Base-by-base conservation (phyloP, 2,797 vertebrate genomes). In the Tauraco hartlaubi region DNA sequence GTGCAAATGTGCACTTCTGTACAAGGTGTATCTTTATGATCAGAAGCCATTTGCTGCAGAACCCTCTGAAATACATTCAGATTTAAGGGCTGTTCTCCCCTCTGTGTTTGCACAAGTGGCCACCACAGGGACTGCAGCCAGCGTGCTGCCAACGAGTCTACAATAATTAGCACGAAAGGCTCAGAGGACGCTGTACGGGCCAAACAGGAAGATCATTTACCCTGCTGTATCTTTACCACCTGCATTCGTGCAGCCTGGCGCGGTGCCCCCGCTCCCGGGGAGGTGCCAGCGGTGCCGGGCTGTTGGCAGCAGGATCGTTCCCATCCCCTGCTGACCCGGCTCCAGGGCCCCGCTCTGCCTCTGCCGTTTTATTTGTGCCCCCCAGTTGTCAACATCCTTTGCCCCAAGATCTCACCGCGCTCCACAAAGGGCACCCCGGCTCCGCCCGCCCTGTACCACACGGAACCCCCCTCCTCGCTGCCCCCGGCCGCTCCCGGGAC, bases 161-260 rank as follows among this genome's bases (percentile, higher is more conserved):
- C 20, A 46, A 7, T 28, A 49, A 69, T 66, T 20, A 74, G 35
- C 51, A 69, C 13, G 59, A 64, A 39, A 80, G 59, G 28, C 51
- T 58, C 43, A 6, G n/a, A 46, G 29, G 35, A 18, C 9, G 44
- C 66, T 63, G 51, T 3, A 11, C 3, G 35, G 35, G 26, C 35
- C 58, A 29, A 59, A 26, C 3, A 31, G 29, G n/a, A 67, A 31
- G 71, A 35, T 22, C 33, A 2, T 31, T 58, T 23, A 10, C 71
- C 18, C 49, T 8, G 4, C 1, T 1, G 5, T 9, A 9, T 6
- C 33, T 29, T 10, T 11, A 13, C 56, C 33, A 2, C 76, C 23
- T 3, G 26, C 22, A 4, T 26, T 33, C 11, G 33, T 37, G 54
- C 73, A 18, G 41, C 54, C 54, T 11, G 35, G 15, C 9, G 28